Base-by-base conservation (phyloP, 2,888 invertebrate genomes). In the Plusia festucae region DNA sequence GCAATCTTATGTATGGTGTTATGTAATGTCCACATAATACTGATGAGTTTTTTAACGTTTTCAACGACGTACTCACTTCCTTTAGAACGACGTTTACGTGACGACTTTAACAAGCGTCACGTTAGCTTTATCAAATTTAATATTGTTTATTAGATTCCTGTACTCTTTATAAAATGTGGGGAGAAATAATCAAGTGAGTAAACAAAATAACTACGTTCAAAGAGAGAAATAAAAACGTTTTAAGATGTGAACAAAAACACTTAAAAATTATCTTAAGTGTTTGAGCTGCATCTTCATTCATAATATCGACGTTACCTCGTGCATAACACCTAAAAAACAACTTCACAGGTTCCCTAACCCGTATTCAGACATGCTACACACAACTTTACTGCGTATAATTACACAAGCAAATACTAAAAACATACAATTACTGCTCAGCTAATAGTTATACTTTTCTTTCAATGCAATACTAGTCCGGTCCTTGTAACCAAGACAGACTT, bases 1-100 rank as follows among this genome's bases (percentile, higher is more conserved):
- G n/a, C n/a, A n/a, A 9, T 16, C 55, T 76, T 73, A 68, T 34
- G 51, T 68, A 76, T 76, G 34, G 6, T 1, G 5, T n/a, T n/a
- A 40, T 34, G n/a, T 2, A 6, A 40, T 6, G 15, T n/a, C n/a
- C 46, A 49, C 18, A 49, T 46, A 46, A n/a, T n/a, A 6, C 15
- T 15, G 40, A 40, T 40, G 40, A n/a, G n/a, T 40, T 40, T 40
- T 40, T 15, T 40, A 13, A 40, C 40, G 1, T 40, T 40, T 40
- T 7, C n/a, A 40, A n/a, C n/a, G 40, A 40, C 15, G 40, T 40
- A 0, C 9, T 34, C 3, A 34, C 40, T 40, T 40, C 40, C n/a
- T 30, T 30, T 30, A 9, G 9, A 30, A 30, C 30, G 30, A 30
- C 0, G 30, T 30, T 27, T 2, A 27, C 27, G 27, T 30, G 30